phyloP scores from a whole-genome alignment of 2,113 vertebrate genomes.

The Apteryx mantelli region DNA sequence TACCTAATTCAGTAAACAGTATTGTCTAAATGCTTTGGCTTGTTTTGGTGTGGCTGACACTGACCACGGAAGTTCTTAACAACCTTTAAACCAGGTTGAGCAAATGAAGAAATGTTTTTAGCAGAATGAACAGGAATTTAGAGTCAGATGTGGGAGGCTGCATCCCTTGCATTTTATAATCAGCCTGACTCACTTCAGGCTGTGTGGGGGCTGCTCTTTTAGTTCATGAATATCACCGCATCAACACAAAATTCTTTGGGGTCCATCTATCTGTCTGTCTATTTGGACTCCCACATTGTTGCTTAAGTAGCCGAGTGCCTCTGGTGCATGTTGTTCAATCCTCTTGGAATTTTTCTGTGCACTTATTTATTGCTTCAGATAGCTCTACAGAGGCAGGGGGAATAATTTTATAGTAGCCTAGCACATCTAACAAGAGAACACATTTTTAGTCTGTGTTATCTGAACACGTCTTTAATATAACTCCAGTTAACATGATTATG shows the following conservation, averaged over 20 bases:
- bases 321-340: background rate
- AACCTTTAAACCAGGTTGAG: background rate
- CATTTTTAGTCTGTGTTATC: background rate
- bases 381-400: background rate
- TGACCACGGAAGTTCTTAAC: background rate
- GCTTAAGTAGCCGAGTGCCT: background rate
- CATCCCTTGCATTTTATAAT: conserved; percentile 78
- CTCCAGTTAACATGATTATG: background rate
- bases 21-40: background rate
- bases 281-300: conserved; percentile 36
- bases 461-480: background rate
- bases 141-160: conserved; percentile 78
- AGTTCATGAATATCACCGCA: conserved; percentile 72
- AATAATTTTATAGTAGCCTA: background rate
- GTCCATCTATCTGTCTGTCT: conserved; percentile 53
- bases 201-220: conserved; percentile 74
- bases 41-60: background rate
- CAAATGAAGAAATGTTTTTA: background rate
- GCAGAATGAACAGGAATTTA: conserved; percentile 46
- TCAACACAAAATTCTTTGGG: conserved; percentile 63
- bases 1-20: background rate
- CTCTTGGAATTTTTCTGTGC: conserved; percentile 19
- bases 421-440: background rate
- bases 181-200: conserved; percentile 79
- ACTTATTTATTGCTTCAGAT: conserved; percentile 51